These are phyloP conservation scores for Chesias legatella DNA, from an alignment of 2,888 invertebrate genomes.

Conservation along the genomic window DNA sequence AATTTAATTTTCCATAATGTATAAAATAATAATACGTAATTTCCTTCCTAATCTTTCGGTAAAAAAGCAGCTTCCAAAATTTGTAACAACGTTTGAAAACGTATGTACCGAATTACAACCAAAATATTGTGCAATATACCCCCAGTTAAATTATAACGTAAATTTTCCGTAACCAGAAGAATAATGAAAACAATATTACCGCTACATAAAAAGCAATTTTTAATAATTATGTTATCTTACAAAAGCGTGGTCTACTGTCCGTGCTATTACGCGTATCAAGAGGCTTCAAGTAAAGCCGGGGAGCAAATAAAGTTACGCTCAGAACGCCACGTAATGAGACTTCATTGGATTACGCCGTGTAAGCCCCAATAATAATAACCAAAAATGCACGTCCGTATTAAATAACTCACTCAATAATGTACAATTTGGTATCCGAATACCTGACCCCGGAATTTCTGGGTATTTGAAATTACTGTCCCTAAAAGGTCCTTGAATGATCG, in stretches of 20 bases:
- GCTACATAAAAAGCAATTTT: constrained; percentile 72
- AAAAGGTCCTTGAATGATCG: too few species aligned
- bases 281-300: constrained; percentile 61
- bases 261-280: constrained; percentile 67
- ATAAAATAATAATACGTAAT: too few species aligned
- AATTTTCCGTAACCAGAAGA: constrained; percentile 16
- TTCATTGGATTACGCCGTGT: constrained; percentile 73
- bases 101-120: constrained; percentile 2
- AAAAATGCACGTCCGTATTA: constrained; percentile 75
- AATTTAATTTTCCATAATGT: too few species aligned
- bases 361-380: constrained; percentile 76
- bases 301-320: constrained; percentile 72
- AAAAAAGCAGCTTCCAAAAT: neutral
- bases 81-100: neutral
- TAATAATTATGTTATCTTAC: constrained; percentile 71
- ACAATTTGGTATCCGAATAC: constrained; percentile 32
- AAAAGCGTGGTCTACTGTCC: constrained; percentile 53
- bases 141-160: constrained; percentile 22
- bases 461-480: neutral
- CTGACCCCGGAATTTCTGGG: constrained; percentile 23
- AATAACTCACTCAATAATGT: constrained; percentile 72
- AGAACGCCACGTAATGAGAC: constrained; percentile 73
- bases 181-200: constrained; percentile 48
- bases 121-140: constrained; percentile 2
- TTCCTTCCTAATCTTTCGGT: too few species aligned